phyloP scores from a whole-genome alignment of 2,113 vertebrate genomes.

The Ciconia maguari region DNA sequence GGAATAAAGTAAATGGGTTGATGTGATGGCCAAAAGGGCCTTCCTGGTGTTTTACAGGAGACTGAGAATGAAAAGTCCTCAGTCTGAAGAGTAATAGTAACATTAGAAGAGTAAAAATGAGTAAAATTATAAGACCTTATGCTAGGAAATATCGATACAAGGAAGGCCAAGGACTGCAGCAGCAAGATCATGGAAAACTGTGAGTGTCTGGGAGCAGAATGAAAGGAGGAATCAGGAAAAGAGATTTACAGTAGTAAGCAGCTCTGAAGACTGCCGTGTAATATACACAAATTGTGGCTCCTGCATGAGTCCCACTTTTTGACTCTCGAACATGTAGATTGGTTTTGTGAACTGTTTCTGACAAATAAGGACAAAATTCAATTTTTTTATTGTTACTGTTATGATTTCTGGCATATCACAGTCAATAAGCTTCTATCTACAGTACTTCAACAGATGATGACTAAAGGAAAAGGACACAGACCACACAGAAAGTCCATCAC shows the following conservation, averaged over 20 bases:
- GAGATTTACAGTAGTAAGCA: background rate
- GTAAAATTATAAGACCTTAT: background rate
- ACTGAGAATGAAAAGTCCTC: background rate
- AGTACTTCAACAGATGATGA: background rate
- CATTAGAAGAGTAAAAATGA: background rate
- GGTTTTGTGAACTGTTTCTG: background rate
- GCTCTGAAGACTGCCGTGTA: background rate
- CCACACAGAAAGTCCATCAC: fast-evolving
- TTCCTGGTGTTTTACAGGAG: background rate
- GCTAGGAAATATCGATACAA: background rate
- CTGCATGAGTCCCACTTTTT: background rate
- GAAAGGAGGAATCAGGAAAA: background rate
- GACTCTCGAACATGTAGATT: background rate
- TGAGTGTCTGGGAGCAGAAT: background rate
- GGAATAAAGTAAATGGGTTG: background rate
- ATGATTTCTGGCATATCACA: background rate
- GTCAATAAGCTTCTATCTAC: background rate
- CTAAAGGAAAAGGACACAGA: background rate
- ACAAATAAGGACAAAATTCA: background rate
- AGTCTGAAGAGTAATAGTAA: background rate
- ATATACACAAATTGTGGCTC: background rate
- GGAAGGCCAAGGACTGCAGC: background rate
- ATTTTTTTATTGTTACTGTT: background rate
- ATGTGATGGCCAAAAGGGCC: background rate
- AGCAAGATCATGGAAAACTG: background rate